Conservation (phyloP, 1,140 invertebrate species). For the Drusus annulatus region DNA sequence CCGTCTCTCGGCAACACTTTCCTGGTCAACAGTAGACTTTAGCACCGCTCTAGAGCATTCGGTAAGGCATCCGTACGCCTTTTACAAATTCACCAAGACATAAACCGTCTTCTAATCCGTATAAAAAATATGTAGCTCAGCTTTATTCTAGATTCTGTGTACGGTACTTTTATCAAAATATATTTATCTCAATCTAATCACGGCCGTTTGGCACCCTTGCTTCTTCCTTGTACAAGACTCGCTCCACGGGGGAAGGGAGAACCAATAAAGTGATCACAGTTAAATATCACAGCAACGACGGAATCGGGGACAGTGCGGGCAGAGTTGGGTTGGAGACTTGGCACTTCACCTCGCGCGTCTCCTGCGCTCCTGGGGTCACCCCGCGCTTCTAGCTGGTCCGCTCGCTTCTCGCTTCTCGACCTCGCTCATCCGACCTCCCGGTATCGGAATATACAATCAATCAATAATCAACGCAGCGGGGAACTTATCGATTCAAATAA, state of each 20-base stretch:
- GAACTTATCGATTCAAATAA: too few species aligned
- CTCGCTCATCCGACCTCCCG: too few species aligned
- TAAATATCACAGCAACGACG: conserved; percentile 45
- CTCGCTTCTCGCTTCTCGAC: too few species aligned
- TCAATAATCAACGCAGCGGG: too few species aligned
- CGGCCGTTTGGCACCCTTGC: conserved; percentile 11
- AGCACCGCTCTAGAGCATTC: conserved; percentile 7
- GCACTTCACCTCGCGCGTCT: background rate
- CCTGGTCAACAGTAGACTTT: too few species aligned
- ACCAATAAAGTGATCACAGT: conserved; percentile 40
- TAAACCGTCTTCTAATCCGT: conserved; percentile 5
- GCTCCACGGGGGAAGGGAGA: conserved; percentile 15
- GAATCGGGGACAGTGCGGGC: conserved; percentile 10
- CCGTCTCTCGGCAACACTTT: too few species aligned
- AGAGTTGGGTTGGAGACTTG: background rate
- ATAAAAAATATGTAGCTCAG: conserved; percentile 38
- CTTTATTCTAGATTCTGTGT: conserved; percentile 2
- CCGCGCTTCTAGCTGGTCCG: too few species aligned
- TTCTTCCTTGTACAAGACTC: background rate
- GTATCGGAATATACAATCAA: too few species aligned
- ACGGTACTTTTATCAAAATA: conserved; percentile 35
- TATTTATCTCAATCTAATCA: conserved; percentile 7
- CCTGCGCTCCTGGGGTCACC: background rate
- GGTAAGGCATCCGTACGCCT: background rate
- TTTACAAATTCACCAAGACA: background rate